Percentiles rank a stretch among this genome's conserved stretches.
These are phyloP conservation scores for Cheilosia grossa DNA, from an alignment of 2,888 invertebrate genomes.

Conservation along the genomic window DNA sequence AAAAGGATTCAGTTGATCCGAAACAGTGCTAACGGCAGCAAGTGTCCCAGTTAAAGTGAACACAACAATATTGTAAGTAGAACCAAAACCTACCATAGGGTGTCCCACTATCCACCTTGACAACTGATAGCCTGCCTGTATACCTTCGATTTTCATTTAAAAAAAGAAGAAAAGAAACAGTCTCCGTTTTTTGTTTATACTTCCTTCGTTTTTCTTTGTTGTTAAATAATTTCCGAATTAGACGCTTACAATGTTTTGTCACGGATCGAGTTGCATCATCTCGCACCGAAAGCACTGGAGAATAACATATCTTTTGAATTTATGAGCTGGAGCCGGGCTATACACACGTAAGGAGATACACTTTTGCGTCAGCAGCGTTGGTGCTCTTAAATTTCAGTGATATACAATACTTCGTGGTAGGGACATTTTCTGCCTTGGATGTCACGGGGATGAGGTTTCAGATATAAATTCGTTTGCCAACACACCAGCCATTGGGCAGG, in stretches of 20 bases:
- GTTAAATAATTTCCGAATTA: slow-evolving; percentile 42
- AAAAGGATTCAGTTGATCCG: neutral
- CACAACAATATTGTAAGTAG: too few relatives aligned
- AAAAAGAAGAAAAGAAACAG: neutral
- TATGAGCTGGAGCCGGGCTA: slow-evolving; percentile 8
- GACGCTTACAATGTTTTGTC: slow-evolving; percentile 33
- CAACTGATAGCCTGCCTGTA: neutral
- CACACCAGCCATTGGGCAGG: neutral
- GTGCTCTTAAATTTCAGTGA: slow-evolving; percentile 50
- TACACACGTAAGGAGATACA: slow-evolving; percentile 22
- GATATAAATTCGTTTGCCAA: slow-evolving; percentile 26
- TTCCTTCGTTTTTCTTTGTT: slow-evolving; percentile 5
- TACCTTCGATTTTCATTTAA: neutral
- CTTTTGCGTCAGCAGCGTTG: slow-evolving; percentile 11
- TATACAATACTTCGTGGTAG: neutral
- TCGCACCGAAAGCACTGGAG: slow-evolving; percentile 1
- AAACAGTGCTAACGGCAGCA: neutral
- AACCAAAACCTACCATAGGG: neutral
- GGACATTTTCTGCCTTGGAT: slow-evolving; percentile 27
- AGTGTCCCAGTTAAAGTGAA: neutral
- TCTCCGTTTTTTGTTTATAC: slow-evolving; percentile 11
- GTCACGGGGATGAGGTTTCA: slow-evolving; percentile 41
- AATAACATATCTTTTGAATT: slow-evolving; percentile 16
- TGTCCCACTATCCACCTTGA: neutral
- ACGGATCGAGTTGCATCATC: slow-evolving; percentile 53